Conservation (phyloP, 30 jellyfish, hydroid and myxozoan genomes). For the Aurelia sp. region DNA sequence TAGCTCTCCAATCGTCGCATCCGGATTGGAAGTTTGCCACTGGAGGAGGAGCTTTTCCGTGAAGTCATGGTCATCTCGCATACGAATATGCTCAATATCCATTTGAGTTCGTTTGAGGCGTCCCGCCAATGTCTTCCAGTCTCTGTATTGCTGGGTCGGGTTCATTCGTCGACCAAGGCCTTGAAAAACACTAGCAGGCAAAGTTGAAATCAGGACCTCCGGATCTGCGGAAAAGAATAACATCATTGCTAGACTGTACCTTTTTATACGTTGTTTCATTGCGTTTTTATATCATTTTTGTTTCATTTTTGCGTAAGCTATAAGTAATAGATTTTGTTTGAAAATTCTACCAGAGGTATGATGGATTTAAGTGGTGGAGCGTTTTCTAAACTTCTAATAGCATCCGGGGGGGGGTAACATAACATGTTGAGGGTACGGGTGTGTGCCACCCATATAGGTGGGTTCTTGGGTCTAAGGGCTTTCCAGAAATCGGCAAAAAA, state of each 20-base stretch:
- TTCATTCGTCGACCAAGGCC: constrained; percentile 44
- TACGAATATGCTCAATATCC: constrained; percentile 32
- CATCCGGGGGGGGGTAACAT: too few species aligned
- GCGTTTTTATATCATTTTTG: neutral
- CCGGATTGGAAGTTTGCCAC: constrained; percentile 33
- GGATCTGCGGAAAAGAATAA: constrained; percentile 40
- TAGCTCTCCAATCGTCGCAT: constrained; percentile 29
- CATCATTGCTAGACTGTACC: neutral
- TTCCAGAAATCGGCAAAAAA: too few species aligned
- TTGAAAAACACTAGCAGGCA: constrained; percentile 52
- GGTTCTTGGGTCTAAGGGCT: too few species aligned
- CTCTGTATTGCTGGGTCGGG: constrained; percentile 44
- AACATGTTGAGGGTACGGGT: too few species aligned
- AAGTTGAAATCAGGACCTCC: neutral
- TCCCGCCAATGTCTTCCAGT: constrained; percentile 69
- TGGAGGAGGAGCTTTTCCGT: constrained; percentile 35
- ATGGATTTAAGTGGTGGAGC: too few species aligned
- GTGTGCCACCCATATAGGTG: too few species aligned
- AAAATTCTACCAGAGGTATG: too few species aligned
- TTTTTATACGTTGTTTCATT: too few species aligned
- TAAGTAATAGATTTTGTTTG: too few species aligned
- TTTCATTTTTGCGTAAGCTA: neutral
- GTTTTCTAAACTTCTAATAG: too few species aligned
- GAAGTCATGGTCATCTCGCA: neutral
- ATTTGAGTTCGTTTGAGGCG: constrained; percentile 21